phyloP scores from a whole-genome alignment of 2,113 vertebrate genomes.

The Tenrec ecaudatus region DNA sequence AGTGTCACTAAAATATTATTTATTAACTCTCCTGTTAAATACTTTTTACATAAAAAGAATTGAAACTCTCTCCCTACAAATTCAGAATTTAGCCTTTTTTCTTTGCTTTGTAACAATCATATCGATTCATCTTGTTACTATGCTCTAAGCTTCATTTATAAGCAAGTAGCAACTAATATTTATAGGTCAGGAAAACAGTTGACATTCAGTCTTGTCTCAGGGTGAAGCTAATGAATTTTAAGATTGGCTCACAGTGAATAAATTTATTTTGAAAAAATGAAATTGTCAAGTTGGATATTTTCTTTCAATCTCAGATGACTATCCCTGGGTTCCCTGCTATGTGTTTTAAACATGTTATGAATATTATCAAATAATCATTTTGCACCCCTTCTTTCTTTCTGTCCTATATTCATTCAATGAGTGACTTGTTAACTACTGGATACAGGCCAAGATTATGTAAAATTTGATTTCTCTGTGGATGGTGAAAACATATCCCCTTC shows the following conservation, averaged over 20 bases:
- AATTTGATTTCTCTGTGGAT: background rate
- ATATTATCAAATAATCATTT: conserved; percentile 22
- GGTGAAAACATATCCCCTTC: background rate
- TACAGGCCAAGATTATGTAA: conserved; percentile 17
- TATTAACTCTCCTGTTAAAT: conserved; percentile 48
- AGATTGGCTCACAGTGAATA: conserved; percentile 72
- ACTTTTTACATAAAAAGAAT: conserved; percentile 52
- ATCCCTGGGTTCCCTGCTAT: conserved; percentile 40
- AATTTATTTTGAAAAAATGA: conserved; percentile 77
- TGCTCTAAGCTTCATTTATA: conserved; percentile 78
- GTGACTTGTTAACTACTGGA: background rate
- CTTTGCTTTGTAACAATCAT: conserved; percentile 69
- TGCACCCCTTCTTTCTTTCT: background rate
- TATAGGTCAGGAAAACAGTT: conserved; percentile 78
- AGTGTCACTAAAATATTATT: conserved; percentile 61
- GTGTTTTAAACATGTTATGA: conserved; percentile 61
- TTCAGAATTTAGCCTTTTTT: conserved; percentile 67
- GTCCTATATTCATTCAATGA: background rate
- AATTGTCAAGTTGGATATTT: conserved; percentile 72
- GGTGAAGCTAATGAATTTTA: conserved; percentile 70
- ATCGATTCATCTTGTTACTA: conserved; percentile 75
- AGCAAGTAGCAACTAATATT: conserved; percentile 77
- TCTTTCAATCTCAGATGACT: conserved; percentile 53
- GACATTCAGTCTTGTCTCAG: conserved; percentile 74
- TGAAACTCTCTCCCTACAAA: conserved; percentile 41